Evolutionary conservation across 2,113 vertebrate genomes (phyloP).

Genomic region (Zeus faber): DNA sequence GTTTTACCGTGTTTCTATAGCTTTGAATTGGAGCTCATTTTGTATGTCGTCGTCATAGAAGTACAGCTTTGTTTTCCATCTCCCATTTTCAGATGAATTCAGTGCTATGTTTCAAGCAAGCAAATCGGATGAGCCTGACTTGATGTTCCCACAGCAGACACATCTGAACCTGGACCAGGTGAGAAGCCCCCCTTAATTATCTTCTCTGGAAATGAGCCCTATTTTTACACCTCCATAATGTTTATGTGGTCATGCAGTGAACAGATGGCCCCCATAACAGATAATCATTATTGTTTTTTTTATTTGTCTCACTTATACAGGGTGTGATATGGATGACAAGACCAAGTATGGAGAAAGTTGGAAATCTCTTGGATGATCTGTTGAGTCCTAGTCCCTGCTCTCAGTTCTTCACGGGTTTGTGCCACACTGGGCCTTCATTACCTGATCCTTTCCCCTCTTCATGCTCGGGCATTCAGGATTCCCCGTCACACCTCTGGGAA

Average conservation of each 20-base stretch:
- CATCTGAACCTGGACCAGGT: conserved; percentile 37
- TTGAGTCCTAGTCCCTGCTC: conserved; percentile 24
- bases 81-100: conserved; percentile 36
- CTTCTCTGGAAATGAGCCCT: no score
- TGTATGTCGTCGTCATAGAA: no score
- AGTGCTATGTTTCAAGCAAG: not conserved
- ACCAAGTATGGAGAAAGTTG: conserved; percentile 17
- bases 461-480: conserved; percentile 7
- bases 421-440: conserved; percentile 6
- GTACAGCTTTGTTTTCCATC: conserved; percentile 1
- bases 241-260: no score
- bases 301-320: conserved; percentile 41
- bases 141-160: conserved; percentile 21
- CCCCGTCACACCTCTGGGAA: conserved; percentile 25
- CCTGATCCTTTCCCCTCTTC: conserved; percentile 21
- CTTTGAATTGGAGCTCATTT: no score
- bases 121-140: conserved; percentile 1
- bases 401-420: conserved; percentile 38
- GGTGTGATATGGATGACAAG: conserved; percentile 27
- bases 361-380: conserved; percentile 30
- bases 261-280: no score
- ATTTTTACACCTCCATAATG: no score
- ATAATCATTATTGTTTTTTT: not conserved
- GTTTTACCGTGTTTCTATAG: no score
- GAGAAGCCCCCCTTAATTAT: no score